Evolutionary conservation across 2,797 vertebrate species (phyloP), one percentile per base, ranked within the genome.

Genomic region (Alcedo quadribrachys): DNA sequence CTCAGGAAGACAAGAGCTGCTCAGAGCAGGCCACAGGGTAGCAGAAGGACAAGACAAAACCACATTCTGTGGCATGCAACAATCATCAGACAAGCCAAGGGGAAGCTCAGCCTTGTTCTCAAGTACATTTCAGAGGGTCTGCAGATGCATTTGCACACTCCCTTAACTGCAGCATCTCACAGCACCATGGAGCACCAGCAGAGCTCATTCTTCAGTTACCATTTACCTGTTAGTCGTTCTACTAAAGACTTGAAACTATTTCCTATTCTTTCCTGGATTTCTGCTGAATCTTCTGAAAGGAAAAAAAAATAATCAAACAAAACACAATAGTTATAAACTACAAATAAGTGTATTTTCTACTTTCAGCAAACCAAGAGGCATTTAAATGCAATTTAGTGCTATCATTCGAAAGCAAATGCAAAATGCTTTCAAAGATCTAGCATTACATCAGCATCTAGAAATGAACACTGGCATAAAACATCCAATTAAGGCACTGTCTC

Each of bases 251-350:
- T 98, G 95, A 99, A 99, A 94, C 97, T 92, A 94, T 98, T 99
- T 92, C 98, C 98, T 98, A 99, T 98, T 95, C 98, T 98, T 40
- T 98, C 98, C 90, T 99, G 99, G 96, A 99, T 97, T 96, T 98
- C 99, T 25, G 97, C 71, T 68, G 99, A 98, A 95, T 99, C 99
- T 81, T 99, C 99, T 99, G 93, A 79, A 96, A 95, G 32, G 65
- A 66, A 68, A 81, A 81, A 57, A 30, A 50, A 7, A 19, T 11
- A 65, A 67, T 5, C 76, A 69, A 46, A 22, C 25, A 46, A 45
- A 11, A 55, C 22, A 28, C 84, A 68, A 42, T 28, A 76, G 28
- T 32, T 14, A 27, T 66, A 67, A 93, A 80, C 19, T 50, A 16
- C 32, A 81, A 58, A 42, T 28, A 37, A 71, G 21, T 46, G 17